Conservation (phyloP, 1,140 invertebrate genomes). For the Magallana angulata region DNA sequence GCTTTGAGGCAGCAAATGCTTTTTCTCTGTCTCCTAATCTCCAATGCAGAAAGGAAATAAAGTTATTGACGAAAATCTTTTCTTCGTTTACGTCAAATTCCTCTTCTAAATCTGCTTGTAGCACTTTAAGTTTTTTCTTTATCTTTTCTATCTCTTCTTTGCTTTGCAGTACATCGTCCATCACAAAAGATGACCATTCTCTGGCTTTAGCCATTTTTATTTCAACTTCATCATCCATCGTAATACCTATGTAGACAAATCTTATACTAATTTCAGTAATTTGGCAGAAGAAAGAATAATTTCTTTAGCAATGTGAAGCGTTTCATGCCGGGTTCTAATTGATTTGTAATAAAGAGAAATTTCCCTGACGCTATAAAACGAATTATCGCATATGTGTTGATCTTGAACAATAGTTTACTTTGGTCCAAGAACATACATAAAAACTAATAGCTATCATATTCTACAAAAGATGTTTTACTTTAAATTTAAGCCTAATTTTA, state of each 20-base stretch:
- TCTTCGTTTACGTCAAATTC: constrained; percentile 1
- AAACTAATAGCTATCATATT: too few species aligned
- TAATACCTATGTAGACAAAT: neutral
- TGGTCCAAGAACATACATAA: too few species aligned
- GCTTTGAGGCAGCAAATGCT: neutral
- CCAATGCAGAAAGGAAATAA: neutral
- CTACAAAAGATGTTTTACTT: too few species aligned
- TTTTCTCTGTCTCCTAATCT: neutral
- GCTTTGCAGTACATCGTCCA: neutral
- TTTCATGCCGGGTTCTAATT: too few species aligned
- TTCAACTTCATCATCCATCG: neutral
- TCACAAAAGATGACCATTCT: neutral
- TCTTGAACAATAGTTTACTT: too few species aligned
- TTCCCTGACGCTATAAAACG: too few species aligned
- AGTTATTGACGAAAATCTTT: neutral
- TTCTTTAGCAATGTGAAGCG: too few species aligned
- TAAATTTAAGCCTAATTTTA: too few species aligned
- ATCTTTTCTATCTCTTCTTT: neutral
- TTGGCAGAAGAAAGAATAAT: too few species aligned
- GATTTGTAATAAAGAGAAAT: too few species aligned
- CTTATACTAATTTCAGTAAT: too few species aligned
- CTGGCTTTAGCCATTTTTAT: neutral
- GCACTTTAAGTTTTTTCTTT: neutral
- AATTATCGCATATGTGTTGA: too few species aligned
- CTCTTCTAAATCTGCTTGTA: neutral